phyloP scores from a whole-genome alignment of 53 echinoderm and acorn worm species.

The Patiria pectinifera region DNA sequence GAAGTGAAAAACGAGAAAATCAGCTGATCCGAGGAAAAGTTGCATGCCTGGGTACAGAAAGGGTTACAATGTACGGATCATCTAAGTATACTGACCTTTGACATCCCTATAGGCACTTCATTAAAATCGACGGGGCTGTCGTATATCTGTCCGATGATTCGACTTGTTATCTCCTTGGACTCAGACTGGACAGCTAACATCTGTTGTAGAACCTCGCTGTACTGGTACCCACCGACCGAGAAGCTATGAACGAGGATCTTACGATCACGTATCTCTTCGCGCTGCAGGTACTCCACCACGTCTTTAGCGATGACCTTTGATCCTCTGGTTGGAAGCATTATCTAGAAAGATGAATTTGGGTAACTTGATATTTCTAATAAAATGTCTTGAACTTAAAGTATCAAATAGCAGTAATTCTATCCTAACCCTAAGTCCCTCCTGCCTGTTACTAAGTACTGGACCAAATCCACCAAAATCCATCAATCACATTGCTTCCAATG shows the following conservation, averaged over 20 bases:
- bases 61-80: not conserved
- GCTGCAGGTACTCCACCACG: slow-evolving; percentile 85
- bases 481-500: too few relatives aligned
- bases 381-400: too few relatives aligned
- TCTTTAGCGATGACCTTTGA: slow-evolving; percentile 81
- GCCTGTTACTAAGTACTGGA: too few relatives aligned
- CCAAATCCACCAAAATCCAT: too few relatives aligned
- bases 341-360: not conserved
- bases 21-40: too few relatives aligned
- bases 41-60: too few relatives aligned
- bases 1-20: too few relatives aligned
- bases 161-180: slow-evolving; percentile 70
- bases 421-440: too few relatives aligned
- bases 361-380: not conserved
- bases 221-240: slow-evolving; percentile 92
- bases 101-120: slow-evolving; percentile 76
- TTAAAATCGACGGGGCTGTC: slow-evolving; percentile 91
- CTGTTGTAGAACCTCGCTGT: slow-evolving; percentile 81
- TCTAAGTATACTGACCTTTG: slow-evolving; percentile 25
- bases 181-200: slow-evolving; percentile 73
- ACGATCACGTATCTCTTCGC: slow-evolving; percentile 68
- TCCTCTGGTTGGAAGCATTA: slow-evolving; percentile 43
- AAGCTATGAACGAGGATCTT: slow-evolving; percentile 89
- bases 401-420: too few relatives aligned
- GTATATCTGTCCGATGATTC: slow-evolving; percentile 90